These are phyloP conservation scores for Xenopus borealis DNA, from an alignment of 2,113 vertebrate species.

Conservation along the genomic window DNA sequence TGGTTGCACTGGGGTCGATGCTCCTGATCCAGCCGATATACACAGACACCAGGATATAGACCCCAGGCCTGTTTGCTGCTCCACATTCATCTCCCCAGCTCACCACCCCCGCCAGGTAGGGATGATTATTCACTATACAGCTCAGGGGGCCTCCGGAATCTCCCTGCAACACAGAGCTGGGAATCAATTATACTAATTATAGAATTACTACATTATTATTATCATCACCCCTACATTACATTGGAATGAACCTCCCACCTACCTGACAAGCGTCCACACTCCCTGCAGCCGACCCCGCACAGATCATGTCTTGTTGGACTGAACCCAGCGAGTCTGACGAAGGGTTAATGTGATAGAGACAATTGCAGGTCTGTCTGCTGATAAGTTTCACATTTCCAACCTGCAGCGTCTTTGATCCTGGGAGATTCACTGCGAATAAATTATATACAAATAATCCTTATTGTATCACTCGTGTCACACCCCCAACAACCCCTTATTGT, in stretches of 20 bases:
- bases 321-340: accelerated
- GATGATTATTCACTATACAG: conserved; percentile 43
- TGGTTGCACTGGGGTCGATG: not conserved
- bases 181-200: too few relatives aligned
- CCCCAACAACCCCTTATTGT: too few relatives aligned
- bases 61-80: conserved; percentile 43
- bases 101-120: conserved; percentile 58
- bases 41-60: conserved; percentile 49
- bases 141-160: conserved; percentile 61
- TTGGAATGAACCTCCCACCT: too few relatives aligned
- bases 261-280: conserved; percentile 62
- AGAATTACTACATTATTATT: too few relatives aligned
- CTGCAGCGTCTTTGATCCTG: conserved; percentile 28
- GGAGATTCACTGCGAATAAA: not conserved
- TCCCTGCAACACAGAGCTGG: too few relatives aligned
- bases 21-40: conserved; percentile 53
- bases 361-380: conserved; percentile 52
- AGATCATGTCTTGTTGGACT: conserved; percentile 69
- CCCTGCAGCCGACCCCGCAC: conserved; percentile 57
- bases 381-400: conserved; percentile 60
- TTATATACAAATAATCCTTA: too few relatives aligned
- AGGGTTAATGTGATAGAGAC: conserved; percentile 36
- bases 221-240: too few relatives aligned
- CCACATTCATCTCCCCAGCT: conserved; percentile 59
- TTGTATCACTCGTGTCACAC: too few relatives aligned